Conservation (phyloP, 2,113 vertebrate genomes). For the Halcyon senegalensis region DNA sequence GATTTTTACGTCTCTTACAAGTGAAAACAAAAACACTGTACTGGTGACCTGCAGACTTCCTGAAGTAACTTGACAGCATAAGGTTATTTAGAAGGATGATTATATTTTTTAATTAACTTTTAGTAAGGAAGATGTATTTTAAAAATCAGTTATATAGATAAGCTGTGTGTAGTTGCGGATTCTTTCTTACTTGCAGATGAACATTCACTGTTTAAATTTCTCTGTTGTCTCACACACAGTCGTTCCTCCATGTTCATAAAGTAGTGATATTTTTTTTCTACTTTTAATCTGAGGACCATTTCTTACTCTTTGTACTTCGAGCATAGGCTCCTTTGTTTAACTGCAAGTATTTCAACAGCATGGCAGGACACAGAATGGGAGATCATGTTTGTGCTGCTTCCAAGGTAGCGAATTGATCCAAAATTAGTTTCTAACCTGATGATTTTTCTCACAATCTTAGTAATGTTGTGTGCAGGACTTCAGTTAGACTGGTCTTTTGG, state of each 20-base stretch:
- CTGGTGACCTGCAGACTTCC: neutral
- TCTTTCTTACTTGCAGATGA: neutral
- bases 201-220: neutral
- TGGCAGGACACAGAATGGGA: neutral
- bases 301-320: neutral
- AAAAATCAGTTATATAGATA: neutral
- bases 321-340: neutral
- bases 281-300: neutral
- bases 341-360: neutral
- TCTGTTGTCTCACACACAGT: neutral
- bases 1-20: neutral
- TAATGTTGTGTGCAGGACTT: neutral
- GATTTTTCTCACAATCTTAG: neutral
- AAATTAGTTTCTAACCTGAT: neutral
- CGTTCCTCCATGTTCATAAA: neutral
- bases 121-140: neutral
- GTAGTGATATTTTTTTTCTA: neutral
- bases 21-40: neutral
- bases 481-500: neutral
- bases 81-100: neutral
- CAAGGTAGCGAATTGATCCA: neutral
- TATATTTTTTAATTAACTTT: neutral
- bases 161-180: neutral
- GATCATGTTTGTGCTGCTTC: neutral
- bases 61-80: neutral